Percentiles rank a stretch among this genome's conserved stretches.
Evolutionary conservation across 2,797 vertebrate genomes (phyloP).

Genomic region (Megaceryle alcyon): DNA sequence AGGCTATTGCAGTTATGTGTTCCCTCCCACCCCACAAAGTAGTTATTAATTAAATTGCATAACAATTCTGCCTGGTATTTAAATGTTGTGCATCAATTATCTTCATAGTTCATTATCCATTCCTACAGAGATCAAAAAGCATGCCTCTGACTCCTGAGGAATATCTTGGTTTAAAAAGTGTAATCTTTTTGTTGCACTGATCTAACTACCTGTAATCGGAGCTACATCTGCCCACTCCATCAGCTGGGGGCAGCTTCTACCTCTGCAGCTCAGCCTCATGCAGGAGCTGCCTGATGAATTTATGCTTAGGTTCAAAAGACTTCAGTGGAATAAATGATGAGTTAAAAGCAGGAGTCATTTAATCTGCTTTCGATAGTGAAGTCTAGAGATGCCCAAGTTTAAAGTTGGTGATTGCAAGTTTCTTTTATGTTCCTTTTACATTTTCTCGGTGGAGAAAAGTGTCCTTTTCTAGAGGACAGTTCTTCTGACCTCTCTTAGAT

Average conservation of each 20-base stretch:
- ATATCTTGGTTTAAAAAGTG: background rate
- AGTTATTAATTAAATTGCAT: slow-evolving; percentile 4
- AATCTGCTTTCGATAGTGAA: background rate
- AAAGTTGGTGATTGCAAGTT: background rate
- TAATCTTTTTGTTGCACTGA: background rate
- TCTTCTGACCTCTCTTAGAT: slow-evolving; percentile 42
- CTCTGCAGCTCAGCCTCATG: background rate
- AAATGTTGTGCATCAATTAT: slow-evolving; percentile 6
- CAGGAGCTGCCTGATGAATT: background rate
- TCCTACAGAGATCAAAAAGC: background rate
- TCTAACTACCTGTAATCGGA: background rate
- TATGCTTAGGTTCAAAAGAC: background rate
- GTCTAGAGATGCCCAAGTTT: slow-evolving; percentile 18
- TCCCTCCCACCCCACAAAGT: background rate
- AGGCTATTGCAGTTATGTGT: background rate
- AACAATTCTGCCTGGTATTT: background rate
- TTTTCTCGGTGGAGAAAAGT: background rate
- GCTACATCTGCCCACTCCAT: background rate
- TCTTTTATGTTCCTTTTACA: background rate
- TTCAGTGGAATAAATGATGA: background rate
- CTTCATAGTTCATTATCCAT: slow-evolving; percentile 25
- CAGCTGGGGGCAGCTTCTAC: background rate
- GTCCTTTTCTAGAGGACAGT: background rate
- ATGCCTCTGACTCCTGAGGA: background rate
- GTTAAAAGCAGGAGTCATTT: slow-evolving; percentile 16